phyloP scores from a whole-genome alignment of 2,888 invertebrate genomes.

The Deilephila porcellus region DNA sequence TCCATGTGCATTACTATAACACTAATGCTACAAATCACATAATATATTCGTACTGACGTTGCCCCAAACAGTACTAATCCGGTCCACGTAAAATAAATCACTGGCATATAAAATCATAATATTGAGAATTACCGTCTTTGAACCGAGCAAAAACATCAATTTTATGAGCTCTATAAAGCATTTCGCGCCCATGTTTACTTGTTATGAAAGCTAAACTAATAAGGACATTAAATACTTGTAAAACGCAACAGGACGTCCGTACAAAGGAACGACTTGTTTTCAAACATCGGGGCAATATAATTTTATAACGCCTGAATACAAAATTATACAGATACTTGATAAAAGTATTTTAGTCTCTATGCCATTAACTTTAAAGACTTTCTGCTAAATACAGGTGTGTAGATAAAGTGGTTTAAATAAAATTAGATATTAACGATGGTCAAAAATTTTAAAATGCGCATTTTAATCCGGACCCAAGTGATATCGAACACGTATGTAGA shows the following conservation, averaged over 20 bases:
- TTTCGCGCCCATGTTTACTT: constrained; percentile 67
- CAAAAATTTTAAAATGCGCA: constrained; percentile 54
- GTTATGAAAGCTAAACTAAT: constrained; percentile 72
- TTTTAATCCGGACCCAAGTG: constrained; percentile 60
- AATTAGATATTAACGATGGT: constrained; percentile 38
- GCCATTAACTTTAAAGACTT: not conserved
- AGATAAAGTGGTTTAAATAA: not conserved
- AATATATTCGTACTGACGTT: not conserved
- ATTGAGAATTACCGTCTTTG: constrained; percentile 7
- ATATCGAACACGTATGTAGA: constrained; percentile 59
- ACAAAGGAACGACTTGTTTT: constrained; percentile 75
- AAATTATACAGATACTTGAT: constrained; percentile 35
- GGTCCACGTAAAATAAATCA: constrained; percentile 9
- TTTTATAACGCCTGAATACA: constrained; percentile 68
- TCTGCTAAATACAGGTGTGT: not conserved
- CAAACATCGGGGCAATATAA: constrained; percentile 73
- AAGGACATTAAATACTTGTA: constrained; percentile 72
- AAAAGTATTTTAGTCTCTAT: not conserved
- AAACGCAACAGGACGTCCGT: constrained; percentile 60
- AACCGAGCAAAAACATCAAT: constrained; percentile 39
- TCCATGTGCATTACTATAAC: not conserved
- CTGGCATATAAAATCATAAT: not conserved
- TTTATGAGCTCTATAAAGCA: constrained; percentile 65
- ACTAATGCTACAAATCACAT: not conserved
- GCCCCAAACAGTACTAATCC: not conserved